Base-by-base conservation (phyloP, 2,797 vertebrate genomes). In the Acrossocheilus fasciatus region DNA sequence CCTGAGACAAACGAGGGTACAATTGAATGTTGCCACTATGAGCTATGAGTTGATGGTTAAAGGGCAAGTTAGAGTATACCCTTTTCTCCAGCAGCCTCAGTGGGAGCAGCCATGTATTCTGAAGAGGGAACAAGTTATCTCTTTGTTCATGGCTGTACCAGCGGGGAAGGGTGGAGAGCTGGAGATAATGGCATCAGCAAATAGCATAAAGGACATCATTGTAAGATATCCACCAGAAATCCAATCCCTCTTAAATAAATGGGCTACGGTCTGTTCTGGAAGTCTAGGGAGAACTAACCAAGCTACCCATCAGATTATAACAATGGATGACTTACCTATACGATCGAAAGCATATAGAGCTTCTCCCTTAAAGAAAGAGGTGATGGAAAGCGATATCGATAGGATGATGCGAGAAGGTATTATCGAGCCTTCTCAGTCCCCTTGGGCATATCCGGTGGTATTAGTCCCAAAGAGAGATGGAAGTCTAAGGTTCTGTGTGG, bases 371-470 rank as follows among this genome's bases (percentile, higher is more conserved):
- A 87, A 83, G 18, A 82, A 26, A 82, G 34, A 78, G 10, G 23
- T 82, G 11, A 80, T 86, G 7, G 23, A 34, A 15, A 15, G 15
- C 12, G 20, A 81, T 1, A 18, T 81, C 3, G 12, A 77, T 15
- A 30, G 45, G 6, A 86, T 73, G 76, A 12, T 70, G 10, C 11
- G 23, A 26, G 66, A 41, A 26, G 64, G 64, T 4, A 52, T 85
- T 20, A 86, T 50, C 0, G 84, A 86, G 23, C 66, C 26, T 0
- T 81, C 77, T 23, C 36, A 64, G 7, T 85, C 74, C 20, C 15
- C 62, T 14, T 85, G 64, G 74, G 43, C 47, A 2, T 23, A 47
- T 69, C 75, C 64, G 0, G 73, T 85, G 34, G 83, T 85, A 17
- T 14, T 79, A 9, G 75, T 78, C 1, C 62, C 52, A 7, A 77